These are phyloP conservation scores for Meganola albula DNA, from an alignment of 2,888 invertebrate genomes.

Conservation along the genomic window DNA sequence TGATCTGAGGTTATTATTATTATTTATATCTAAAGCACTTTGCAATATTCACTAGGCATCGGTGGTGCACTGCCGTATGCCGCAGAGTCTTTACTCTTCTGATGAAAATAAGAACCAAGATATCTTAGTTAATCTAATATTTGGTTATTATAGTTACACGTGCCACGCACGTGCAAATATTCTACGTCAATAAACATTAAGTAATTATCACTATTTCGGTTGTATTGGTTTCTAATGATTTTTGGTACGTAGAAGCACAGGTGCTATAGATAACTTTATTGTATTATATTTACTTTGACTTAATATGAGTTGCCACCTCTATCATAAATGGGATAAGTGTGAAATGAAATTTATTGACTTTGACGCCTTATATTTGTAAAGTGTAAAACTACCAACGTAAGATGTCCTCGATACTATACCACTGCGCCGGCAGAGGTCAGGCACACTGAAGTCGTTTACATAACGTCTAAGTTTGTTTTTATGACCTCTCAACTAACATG, in stretches of 20 bases:
- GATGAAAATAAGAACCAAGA: too few relatives aligned
- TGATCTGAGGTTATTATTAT: too few relatives aligned
- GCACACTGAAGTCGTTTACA: conserved; percentile 32
- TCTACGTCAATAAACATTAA: too few relatives aligned
- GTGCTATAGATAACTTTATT: conserved; percentile 17
- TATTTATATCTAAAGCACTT: too few relatives aligned
- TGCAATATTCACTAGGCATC: too few relatives aligned
- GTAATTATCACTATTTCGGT: conserved; percentile 12
- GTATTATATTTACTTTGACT: too few relatives aligned
- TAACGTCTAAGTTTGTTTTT: conserved; percentile 19
- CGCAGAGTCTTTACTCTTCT: too few relatives aligned
- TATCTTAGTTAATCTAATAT: too few relatives aligned
- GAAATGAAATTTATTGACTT: conserved; percentile 48
- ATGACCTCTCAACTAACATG: conserved; percentile 13
- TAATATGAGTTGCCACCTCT: too few relatives aligned
- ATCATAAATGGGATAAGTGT: conserved; percentile 36
- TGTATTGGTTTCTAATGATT: conserved; percentile 14
- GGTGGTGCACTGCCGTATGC: too few relatives aligned
- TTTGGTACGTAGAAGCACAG: conserved; percentile 13
- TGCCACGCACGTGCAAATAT: too few relatives aligned
- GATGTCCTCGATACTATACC: conserved; percentile 36
- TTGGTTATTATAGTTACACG: too few relatives aligned
- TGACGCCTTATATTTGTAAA: conserved; percentile 50
- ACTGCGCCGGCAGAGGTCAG: conserved; percentile 40
- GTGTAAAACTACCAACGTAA: conserved; percentile 41